Evolutionary conservation across 2,113 vertebrate species (phyloP), one percentile per base, ranked within the genome.

Genomic region (Psilopogon haemacephalus): DNA sequence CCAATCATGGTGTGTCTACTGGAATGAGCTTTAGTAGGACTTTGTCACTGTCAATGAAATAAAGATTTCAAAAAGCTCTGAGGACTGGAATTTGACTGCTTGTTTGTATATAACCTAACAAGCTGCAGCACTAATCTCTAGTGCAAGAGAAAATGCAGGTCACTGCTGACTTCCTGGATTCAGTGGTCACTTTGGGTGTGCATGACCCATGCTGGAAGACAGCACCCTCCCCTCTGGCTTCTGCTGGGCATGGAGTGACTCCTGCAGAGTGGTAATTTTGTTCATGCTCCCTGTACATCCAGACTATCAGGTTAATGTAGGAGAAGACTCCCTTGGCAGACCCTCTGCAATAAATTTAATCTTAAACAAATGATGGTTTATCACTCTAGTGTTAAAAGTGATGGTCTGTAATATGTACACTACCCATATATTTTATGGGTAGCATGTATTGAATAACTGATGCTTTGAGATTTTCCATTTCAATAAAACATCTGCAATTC

Each of bases 11-110:
- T 59, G 12, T 19, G 26, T 21, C 32, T 71, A 38, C 56, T 0
- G 1, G 62, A 65, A 78, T 88, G 83, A 93, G 80, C 54, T 81
- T 94, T 78, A 81, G 35, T 8, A 74, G 27, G 56, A 59, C 65
- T 40, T 24, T 86, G 44, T 74, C 76, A 89, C 52, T 64, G 33
- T 33, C 44, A 70, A 35, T 20, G 52, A 91, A 92, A 92, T 52
- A 83, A 87, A 88, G 65, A 77, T 62, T 71, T 91, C 75, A 71
- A 48, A 68, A 85, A 89, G 64, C 68, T 84, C 72, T 74, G 69
- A 77, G 60, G 30, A 18, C 62, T 80, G 81, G 84, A 89, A 89
- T 86, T 82, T 0, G 0, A 67, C 37, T 55, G 42, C 38, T 12
- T 64, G 56, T 87, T 77, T 93, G 60, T 70, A 82, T 28, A 59